These are phyloP conservation scores for Scleropages formosus DNA, from an alignment of 2,797 vertebrate genomes.

Conservation along the genomic window DNA sequence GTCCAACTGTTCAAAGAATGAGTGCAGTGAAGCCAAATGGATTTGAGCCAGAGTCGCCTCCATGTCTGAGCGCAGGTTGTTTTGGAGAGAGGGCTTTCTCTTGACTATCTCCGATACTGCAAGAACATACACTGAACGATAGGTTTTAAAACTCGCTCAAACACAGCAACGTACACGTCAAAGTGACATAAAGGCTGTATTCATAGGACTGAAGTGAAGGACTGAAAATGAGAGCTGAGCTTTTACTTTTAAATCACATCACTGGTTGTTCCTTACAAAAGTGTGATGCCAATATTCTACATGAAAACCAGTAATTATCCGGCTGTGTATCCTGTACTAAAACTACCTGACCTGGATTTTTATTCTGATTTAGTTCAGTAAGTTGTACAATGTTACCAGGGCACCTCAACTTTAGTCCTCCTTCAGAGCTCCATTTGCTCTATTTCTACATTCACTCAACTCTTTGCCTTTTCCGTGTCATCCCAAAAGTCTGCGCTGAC, in stretches of 20 bases:
- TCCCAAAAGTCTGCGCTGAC: not conserved
- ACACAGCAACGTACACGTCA: slow-evolving; percentile 11
- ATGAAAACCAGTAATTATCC: not conserved
- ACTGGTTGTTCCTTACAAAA: slow-evolving; percentile 3
- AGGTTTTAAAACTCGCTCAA: not conserved
- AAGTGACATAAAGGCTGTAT: not conserved
- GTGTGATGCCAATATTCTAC: not conserved
- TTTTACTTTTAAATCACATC: slow-evolving; percentile 14
- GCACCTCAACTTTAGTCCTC: not conserved
- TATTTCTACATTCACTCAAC: not conserved
- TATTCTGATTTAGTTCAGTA: not conserved
- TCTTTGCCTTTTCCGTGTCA: not conserved
- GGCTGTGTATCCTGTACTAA: not conserved
- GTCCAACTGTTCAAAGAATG: slow-evolving; percentile 29
- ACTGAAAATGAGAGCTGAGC: not conserved
- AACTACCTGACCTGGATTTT: not conserved
- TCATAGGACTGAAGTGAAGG: not conserved
- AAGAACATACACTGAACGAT: not conserved
- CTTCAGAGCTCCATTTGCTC: not conserved
- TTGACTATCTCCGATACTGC: not conserved
- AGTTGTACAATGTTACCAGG: not conserved
- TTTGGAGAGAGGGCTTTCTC: not conserved
- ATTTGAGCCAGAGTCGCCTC: not conserved
- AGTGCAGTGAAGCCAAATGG: not conserved
- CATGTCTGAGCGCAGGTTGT: not conserved